Evolutionary conservation across 2,888 invertebrate species (phyloP), one percentile per base, ranked within the genome.

Genomic region (Leptothorax acervorum): DNA sequence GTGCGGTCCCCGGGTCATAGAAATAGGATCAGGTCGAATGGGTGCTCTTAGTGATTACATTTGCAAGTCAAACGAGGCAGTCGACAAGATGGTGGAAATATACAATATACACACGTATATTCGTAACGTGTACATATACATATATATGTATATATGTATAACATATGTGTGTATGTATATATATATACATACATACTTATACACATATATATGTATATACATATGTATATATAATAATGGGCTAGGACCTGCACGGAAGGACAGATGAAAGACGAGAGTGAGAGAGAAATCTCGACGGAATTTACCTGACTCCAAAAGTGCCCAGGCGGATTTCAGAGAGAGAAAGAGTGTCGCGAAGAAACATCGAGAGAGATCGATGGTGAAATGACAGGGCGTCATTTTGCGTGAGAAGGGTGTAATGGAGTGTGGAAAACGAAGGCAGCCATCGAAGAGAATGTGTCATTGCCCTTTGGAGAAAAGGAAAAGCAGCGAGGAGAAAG

Each of bases 11-110:
- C 82, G 84, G 89, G 79, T 91, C 89, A 87, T 88, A 88, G 90
- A 68, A 85, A 83, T 74, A 79, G 90, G 90, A 90, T 90, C 90
- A 84, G 85, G 74, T 75, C 87, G 89, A 90, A 93, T 92, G 90
- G 91, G 89, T 91, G 91, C 92, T 92, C 92, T 93, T 92, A 93
- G 93, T 92, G 93, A 93, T 93, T 93, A 92, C 93, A 93, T 93
- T 93, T 93, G 93, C 93, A 93, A 93, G 93, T 93, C 93, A 93
- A 93, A 93, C 91, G 92, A 93, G 90, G 88, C 71, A 85, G 90
- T 88, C 89, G 90, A 90, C 91, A 90, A 89, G 90, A 90, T 82
- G 90, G 87, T 86, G 79, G 82, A 85, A 85, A 85, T 85, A 84
- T 82, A 86, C 23, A 23, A 23, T 86, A 90, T 66, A 84, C 18